Conservation (phyloP, 2,113 vertebrate species). For the Ochotona princeps region DNA sequence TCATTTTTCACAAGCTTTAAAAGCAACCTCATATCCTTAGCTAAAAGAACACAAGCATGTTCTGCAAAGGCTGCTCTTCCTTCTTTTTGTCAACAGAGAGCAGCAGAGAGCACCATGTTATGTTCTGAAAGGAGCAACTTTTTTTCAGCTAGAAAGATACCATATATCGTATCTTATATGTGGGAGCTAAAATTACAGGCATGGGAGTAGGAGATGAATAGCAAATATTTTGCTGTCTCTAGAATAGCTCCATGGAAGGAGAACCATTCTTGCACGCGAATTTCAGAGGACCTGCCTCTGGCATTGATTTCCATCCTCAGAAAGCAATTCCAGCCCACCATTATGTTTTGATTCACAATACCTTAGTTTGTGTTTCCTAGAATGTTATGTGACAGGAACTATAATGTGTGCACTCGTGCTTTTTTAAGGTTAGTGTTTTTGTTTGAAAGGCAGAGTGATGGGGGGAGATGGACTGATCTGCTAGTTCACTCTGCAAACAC, state of each 20-base stretch:
- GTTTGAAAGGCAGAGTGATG: too few species aligned
- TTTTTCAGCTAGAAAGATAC: too few species aligned
- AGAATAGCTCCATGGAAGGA: background rate
- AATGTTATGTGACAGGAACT: background rate
- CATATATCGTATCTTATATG: too few species aligned
- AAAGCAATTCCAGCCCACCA: background rate
- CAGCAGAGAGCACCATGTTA: background rate
- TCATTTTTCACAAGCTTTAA: too few species aligned
- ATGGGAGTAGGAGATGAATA: background rate
- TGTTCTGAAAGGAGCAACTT: background rate
- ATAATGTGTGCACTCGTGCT: background rate
- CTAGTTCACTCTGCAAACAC: too few species aligned
- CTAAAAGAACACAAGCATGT: background rate
- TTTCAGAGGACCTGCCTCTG: background rate
- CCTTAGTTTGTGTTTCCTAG: background rate
- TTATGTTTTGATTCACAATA: background rate
- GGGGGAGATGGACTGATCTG: too few species aligned
- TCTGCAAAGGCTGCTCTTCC: slow-evolving; percentile 6
- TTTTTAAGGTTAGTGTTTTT: too few species aligned
- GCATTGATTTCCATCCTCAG: background rate
- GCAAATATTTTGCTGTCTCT: background rate
- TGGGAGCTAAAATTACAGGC: background rate
- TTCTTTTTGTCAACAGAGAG: slow-evolving; percentile 28
- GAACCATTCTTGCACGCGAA: background rate
- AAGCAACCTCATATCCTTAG: background rate